Evolutionary conservation across 2,888 invertebrate species (phyloP), one percentile per base, ranked within the genome.

Genomic region (Cyaniris semiargus): DNA sequence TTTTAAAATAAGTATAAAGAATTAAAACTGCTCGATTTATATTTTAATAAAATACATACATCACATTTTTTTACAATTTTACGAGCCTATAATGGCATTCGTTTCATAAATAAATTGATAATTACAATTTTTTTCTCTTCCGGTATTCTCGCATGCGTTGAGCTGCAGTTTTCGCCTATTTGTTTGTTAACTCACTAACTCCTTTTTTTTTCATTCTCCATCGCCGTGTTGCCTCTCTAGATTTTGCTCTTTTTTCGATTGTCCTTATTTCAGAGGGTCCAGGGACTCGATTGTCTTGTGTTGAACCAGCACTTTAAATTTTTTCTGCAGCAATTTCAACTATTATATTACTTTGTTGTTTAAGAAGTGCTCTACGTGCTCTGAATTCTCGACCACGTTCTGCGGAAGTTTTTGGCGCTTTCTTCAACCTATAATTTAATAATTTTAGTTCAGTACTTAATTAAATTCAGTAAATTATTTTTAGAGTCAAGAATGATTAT

Each of bases 71-170:
- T 27, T 27, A 27, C 27, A 70, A 70, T 34, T 70, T 38, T 70
- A 70, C 13, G 60, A 66, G 13, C 21, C 23, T 18, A n/a, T 21
- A 66, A 23, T 66, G 23, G 15, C 8, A 66, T 15, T 27, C 1
- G 60, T 66, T 66, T 23, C 23, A 66, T 81, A 82, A 27, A 27
- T 27, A 27, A 27, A 27, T 27, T 1, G 3, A 27, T 27, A 27
- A 3, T 27, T 27, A 27, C 81, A 80, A 34, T 82, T 81, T 83
- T 77, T 79, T 82, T 76, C 80, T 82, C 80, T 78, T 13, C 66
- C 81, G 80, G 77, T 82, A 83, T 79, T 82, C 82, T 78, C 80
- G 80, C 82, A 81, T 81, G 66, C 82, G 82, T 80, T 83, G 78
- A 76, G 82, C 81, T 79, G 80, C 79, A 78, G 81, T 81, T 81